Evolutionary conservation across 2,888 invertebrate genomes (phyloP).

Genomic region (Caenorhabditis sp.): DNA sequence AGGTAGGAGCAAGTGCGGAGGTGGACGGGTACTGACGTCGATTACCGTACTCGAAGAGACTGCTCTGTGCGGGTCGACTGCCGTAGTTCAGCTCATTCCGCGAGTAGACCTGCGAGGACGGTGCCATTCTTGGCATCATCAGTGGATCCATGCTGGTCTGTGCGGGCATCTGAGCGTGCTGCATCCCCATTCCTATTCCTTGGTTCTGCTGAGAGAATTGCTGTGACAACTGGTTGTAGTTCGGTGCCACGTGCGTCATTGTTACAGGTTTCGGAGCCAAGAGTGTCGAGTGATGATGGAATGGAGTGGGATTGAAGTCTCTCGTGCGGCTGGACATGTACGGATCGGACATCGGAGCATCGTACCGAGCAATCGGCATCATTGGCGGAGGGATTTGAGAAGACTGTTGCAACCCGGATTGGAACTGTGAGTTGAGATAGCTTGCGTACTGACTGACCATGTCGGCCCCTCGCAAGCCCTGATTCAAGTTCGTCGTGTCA

Average conservation of each 20-base stretch:
- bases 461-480: constrained; percentile 24
- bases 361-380: constrained; percentile 58
- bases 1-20: constrained; percentile 12
- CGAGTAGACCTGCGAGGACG: constrained; percentile 68
- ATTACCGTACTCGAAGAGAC: constrained; percentile 76
- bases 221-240: constrained; percentile 23
- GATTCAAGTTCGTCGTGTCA: constrained; percentile 48
- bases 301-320: constrained; percentile 9
- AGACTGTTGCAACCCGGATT: constrained; percentile 49
- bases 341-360: constrained; percentile 62
- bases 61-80: constrained; percentile 69
- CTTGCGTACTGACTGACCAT: constrained; percentile 79
- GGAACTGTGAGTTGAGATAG: constrained; percentile 77
- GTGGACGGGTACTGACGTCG: constrained; percentile 29
- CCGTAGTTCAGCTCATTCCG: constrained; percentile 78
- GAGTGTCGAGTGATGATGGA: constrained; percentile 29
- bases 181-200: constrained; percentile 7
- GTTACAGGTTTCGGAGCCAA: constrained; percentile 37
- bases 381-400: constrained; percentile 50
- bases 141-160: constrained; percentile 35
- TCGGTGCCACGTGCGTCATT: constrained; percentile 45
- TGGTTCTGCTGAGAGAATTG: constrained; percentile 2
- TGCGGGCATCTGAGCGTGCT: neutral
- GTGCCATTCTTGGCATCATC: constrained; percentile 36
- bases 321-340: constrained; percentile 19